Evolutionary conservation across 2,888 invertebrate species (phyloP).

Genomic region (Meghimatium bilineatum): DNA sequence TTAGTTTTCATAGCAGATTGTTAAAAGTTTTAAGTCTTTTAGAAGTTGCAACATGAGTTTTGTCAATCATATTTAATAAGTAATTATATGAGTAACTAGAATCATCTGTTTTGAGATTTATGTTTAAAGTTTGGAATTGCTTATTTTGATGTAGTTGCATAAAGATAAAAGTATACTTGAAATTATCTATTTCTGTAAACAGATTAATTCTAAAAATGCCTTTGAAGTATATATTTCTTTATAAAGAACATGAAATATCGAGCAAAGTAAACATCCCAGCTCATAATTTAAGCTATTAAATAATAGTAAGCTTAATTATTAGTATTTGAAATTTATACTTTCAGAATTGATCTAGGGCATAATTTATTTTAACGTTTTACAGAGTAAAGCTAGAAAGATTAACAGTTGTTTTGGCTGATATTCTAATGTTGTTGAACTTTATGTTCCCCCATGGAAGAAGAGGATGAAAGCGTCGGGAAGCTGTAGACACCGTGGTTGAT

Average conservation of each 20-base stretch:
- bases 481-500: constrained; percentile 50
- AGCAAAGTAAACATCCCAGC: neutral
- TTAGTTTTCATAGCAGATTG: neutral
- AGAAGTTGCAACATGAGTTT: neutral
- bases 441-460: constrained; percentile 47
- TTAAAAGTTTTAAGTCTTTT: neutral
- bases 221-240: neutral
- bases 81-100: neutral
- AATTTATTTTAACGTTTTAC: neutral
- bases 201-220: constrained; percentile 5
- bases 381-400: neutral
- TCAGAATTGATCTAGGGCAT: constrained; percentile 22
- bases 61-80: neutral
- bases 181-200: neutral
- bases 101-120: neutral
- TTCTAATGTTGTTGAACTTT: constrained; percentile 48
- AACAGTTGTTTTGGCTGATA: constrained; percentile 30
- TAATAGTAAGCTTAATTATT: neutral
- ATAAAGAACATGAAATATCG: neutral
- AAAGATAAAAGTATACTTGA: neutral
- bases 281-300: neutral
- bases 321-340: constrained; percentile 8
- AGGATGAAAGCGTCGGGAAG: constrained; percentile 45
- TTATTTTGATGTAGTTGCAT: neutral
- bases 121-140: neutral